Conservation (phyloP, 2,888 invertebrate genomes). For the Gymnocheta viridis region DNA sequence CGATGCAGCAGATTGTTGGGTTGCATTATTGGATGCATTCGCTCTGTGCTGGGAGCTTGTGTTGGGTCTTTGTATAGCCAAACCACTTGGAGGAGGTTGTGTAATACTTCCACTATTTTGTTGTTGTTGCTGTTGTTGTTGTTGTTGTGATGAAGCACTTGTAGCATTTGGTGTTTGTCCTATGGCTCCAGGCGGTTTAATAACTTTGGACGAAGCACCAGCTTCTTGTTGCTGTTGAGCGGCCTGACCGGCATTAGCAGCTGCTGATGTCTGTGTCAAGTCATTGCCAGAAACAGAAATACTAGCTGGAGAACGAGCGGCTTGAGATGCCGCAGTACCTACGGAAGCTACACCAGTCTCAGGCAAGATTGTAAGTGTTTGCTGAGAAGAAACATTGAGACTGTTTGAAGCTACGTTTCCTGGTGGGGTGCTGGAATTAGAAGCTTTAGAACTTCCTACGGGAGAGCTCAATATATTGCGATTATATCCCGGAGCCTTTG, state of each 20-base stretch:
- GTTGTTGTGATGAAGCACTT: conserved; percentile 36
- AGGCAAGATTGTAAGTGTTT: conserved; percentile 73
- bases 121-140: conserved; percentile 20
- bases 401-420: conserved; percentile 67
- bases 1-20: conserved; percentile 44
- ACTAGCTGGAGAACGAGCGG: conserved; percentile 75
- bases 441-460: conserved; percentile 86
- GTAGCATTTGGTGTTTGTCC: conserved; percentile 64
- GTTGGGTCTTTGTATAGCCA: conserved; percentile 79
- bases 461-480: conserved; percentile 90
- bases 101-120: conserved; percentile 45
- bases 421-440: conserved; percentile 84
- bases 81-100: conserved; percentile 74
- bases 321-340: conserved; percentile 63
- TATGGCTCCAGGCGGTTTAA: conserved; percentile 76
- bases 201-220: conserved; percentile 75
- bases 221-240: conserved; percentile 44
- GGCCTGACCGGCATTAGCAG: conserved; percentile 54
- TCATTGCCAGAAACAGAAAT: conserved; percentile 50
- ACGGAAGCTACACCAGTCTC: conserved; percentile 70
- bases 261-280: conserved; percentile 47
- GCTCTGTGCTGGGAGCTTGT: conserved; percentile 74
- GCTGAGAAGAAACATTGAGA: conserved; percentile 70
- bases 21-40: conserved; percentile 30
- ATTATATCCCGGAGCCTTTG: conserved; percentile 94